These are phyloP conservation scores for Drosophila micromelanica DNA, from an alignment of 1,140 invertebrate species.

Conservation along the genomic window DNA sequence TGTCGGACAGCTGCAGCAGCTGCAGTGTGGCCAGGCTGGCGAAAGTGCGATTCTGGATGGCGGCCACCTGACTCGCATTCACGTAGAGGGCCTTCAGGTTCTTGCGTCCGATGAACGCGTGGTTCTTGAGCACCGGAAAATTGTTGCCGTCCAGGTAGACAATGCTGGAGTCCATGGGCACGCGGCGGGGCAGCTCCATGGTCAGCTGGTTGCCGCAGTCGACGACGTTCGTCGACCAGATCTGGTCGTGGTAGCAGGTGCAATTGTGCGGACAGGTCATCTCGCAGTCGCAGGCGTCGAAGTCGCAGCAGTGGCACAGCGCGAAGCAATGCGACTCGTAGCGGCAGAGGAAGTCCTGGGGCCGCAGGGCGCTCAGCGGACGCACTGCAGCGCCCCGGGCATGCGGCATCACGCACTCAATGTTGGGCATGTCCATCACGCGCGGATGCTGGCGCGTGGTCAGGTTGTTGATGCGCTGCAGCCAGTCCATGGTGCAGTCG, in stretches of 20 bases:
- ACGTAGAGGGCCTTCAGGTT: slow-evolving; percentile 94
- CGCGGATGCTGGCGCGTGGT: slow-evolving; percentile 92
- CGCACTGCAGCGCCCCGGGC: slow-evolving; percentile 89
- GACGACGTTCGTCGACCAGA: slow-evolving; percentile 96
- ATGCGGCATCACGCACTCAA: slow-evolving; percentile 93
- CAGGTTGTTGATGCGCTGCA: slow-evolving; percentile 94
- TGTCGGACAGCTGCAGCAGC: slow-evolving; percentile 93
- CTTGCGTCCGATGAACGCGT: slow-evolving; percentile 95
- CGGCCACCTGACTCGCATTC: slow-evolving; percentile 93
- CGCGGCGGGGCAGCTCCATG: slow-evolving; percentile 91
- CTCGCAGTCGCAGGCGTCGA: slow-evolving; percentile 97
- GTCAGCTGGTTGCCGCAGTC: slow-evolving; percentile 93
- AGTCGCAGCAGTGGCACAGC: slow-evolving; percentile 96
- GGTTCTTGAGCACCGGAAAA: slow-evolving; percentile 92
- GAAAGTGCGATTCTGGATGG: slow-evolving; percentile 96
- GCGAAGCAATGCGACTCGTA: slow-evolving; percentile 97
- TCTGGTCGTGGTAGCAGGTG: slow-evolving; percentile 95
- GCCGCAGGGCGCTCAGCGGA: slow-evolving; percentile 88
- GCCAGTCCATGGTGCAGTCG: slow-evolving; percentile 96
- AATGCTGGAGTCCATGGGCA: slow-evolving; percentile 97
- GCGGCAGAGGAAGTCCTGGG: slow-evolving; percentile 94
- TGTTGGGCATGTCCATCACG: slow-evolving; percentile 94
- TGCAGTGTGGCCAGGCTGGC: slow-evolving; percentile 93
- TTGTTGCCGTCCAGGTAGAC: slow-evolving; percentile 96
- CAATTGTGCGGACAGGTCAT: slow-evolving; percentile 97